Conservation (phyloP, 2,113 vertebrate genomes). For the Laticauda laticaudata region DNA sequence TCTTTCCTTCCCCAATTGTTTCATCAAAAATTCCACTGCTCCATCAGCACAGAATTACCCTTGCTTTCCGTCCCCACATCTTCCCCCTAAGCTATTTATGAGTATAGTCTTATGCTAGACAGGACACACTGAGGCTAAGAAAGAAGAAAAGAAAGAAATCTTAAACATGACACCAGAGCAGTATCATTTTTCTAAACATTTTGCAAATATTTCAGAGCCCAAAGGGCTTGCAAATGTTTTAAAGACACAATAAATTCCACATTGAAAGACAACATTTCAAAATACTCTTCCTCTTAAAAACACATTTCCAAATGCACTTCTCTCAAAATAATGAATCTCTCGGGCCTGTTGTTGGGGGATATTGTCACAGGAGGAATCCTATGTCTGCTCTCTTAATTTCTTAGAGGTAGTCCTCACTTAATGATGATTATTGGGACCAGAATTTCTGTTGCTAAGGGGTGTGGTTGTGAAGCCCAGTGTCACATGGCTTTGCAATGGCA, state of each 20-base stretch:
- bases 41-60: neutral
- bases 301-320: neutral
- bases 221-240: slow-evolving; percentile 28
- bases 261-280: neutral
- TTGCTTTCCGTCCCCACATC: slow-evolving; percentile 56
- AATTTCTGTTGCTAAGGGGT: neutral
- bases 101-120: slow-evolving; percentile 44
- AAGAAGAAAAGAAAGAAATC: slow-evolving; percentile 24
- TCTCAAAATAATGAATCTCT: neutral
- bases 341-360: neutral
- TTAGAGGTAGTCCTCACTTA: neutral
- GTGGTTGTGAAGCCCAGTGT: neutral
- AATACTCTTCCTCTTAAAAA: neutral
- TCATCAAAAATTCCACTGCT: slow-evolving; percentile 17
- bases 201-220: slow-evolving; percentile 45
- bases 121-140: slow-evolving; percentile 18
- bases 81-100: slow-evolving; percentile 36
- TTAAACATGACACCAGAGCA: slow-evolving; percentile 52
- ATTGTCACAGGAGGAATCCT: neutral
- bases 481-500: neutral
- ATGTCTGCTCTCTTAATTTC: neutral
- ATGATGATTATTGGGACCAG: neutral
- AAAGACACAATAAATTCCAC: neutral
- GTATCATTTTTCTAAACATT: slow-evolving; percentile 39
- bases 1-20: slow-evolving; percentile 3